Evolutionary conservation across 2,888 invertebrate genomes (phyloP).

Genomic region (Ceramica pisi): DNA sequence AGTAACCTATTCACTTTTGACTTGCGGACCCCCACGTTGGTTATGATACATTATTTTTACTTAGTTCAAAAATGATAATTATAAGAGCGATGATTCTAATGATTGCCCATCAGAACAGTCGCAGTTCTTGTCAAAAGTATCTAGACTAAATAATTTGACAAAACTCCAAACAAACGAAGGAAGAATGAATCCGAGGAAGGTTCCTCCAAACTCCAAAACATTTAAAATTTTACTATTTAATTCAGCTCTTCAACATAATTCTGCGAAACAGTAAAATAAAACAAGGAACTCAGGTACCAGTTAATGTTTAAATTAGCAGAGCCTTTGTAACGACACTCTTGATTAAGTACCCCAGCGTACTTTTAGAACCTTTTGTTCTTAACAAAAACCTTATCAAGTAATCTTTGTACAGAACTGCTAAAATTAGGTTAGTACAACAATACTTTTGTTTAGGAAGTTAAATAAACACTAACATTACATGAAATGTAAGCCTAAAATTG

Average conservation of each 20-base stretch:
- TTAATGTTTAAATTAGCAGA: constrained; percentile 44
- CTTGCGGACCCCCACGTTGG: neutral
- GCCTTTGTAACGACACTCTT: constrained; percentile 38
- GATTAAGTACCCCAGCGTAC: constrained; percentile 29
- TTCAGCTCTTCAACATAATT: constrained; percentile 16
- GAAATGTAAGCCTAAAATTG: constrained; percentile 4
- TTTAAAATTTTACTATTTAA: neutral
- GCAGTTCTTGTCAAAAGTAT: too few species aligned
- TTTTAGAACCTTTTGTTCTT: constrained; percentile 44
- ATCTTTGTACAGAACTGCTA: constrained; percentile 12
- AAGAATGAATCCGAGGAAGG: neutral
- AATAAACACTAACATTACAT: neutral
- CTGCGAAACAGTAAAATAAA: constrained; percentile 12
- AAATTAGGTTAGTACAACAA: constrained; percentile 1
- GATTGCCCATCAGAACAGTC: too few species aligned
- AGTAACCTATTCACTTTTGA: neutral
- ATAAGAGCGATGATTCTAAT: too few species aligned
- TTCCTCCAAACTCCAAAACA: neutral
- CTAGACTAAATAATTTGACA: neutral
- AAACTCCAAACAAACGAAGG: neutral
- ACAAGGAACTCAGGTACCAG: constrained; percentile 14
- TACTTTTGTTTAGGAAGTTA: constrained; percentile 1
- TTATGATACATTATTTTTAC: too few species aligned
- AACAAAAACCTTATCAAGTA: constrained; percentile 20
- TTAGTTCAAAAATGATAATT: too few species aligned